Evolutionary conservation across 2,888 invertebrate genomes (phyloP).

Genomic region (Falcaria lacertinaria): DNA sequence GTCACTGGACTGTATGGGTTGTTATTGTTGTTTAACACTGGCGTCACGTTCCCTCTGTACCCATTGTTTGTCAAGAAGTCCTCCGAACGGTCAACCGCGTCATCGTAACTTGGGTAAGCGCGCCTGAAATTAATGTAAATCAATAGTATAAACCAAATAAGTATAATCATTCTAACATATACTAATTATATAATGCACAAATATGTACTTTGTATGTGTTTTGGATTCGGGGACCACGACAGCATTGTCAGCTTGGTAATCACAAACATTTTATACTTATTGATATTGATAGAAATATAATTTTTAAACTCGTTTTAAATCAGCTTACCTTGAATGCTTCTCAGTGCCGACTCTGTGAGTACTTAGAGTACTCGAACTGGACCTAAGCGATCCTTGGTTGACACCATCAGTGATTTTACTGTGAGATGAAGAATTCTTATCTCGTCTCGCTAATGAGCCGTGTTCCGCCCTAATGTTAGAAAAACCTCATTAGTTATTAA

Average conservation of each 20-base stretch:
- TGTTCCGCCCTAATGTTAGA: constrained; percentile 50
- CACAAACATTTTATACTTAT: too few species aligned
- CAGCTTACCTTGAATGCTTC: constrained; percentile 63
- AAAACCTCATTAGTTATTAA: background rate
- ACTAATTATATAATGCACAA: too few species aligned
- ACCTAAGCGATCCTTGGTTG: constrained; percentile 79
- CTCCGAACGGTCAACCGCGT: constrained; percentile 48
- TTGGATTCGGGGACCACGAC: too few species aligned
- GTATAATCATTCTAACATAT: constrained; percentile 20
- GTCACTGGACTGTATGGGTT: constrained; percentile 74
- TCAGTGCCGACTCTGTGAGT: constrained; percentile 76
- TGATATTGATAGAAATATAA: too few species aligned
- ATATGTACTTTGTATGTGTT: too few species aligned
- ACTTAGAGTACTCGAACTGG: constrained; percentile 79
- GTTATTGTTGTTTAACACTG: constrained; percentile 63
- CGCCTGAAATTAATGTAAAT: constrained; percentile 46
- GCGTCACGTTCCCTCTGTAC: constrained; percentile 62
- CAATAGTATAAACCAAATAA: too few species aligned
- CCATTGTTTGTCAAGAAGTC: constrained; percentile 70
- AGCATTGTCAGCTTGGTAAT: too few species aligned
- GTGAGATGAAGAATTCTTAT: constrained; percentile 58
- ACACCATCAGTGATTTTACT: constrained; percentile 54
- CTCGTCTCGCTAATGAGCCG: constrained; percentile 65
- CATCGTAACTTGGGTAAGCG: constrained; percentile 66
- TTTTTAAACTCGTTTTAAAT: too few species aligned